Evolutionary conservation across 2,797 vertebrate species (phyloP).

Genomic region (Spinus olivaceus): DNA sequence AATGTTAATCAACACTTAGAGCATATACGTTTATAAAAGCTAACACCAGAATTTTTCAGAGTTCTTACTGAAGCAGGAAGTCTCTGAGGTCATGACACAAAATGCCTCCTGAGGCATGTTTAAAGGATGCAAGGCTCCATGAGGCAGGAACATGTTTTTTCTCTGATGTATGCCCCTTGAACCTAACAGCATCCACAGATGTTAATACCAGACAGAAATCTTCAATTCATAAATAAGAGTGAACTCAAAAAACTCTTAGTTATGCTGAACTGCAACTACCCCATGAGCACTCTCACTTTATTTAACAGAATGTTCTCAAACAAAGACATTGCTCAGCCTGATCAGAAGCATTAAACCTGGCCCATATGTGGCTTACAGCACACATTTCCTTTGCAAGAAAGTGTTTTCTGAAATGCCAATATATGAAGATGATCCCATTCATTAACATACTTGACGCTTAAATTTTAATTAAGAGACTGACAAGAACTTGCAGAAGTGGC

Average conservation of each 20-base stretch:
- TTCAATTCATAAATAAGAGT: background rate
- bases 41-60: background rate
- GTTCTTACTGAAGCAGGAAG: background rate
- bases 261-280: background rate
- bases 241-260: background rate
- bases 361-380: background rate
- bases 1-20: background rate
- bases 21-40: background rate
- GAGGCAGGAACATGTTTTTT: background rate
- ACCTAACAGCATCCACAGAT: background rate
- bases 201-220: background rate
- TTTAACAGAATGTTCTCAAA: background rate
- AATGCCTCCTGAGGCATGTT: background rate
- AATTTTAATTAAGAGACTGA: background rate
- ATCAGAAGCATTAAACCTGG: background rate
- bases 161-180: background rate
- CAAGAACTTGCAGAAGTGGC: background rate
- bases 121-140: background rate
- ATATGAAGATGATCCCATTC: background rate
- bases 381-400: background rate
- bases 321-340: background rate
- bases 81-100: background rate
- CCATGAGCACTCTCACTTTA: background rate
- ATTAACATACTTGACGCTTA: background rate
- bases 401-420: background rate